These are phyloP conservation scores for Petroica traversi DNA, from an alignment of 2,113 vertebrate genomes.

Conservation along the genomic window DNA sequence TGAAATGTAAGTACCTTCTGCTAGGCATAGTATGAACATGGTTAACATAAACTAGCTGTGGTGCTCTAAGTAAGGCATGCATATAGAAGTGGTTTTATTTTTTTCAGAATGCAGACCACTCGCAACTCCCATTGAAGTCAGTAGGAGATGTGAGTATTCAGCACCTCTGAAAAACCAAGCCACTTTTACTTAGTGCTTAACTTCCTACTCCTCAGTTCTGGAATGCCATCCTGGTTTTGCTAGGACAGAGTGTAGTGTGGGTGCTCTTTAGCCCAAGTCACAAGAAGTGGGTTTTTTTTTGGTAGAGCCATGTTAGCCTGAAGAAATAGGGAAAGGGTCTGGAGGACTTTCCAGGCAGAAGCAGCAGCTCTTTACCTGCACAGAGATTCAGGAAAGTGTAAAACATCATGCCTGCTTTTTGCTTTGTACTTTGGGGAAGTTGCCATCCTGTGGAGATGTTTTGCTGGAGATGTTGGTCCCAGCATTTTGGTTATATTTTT, in stretches of 20 bases:
- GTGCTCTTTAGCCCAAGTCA: background rate
- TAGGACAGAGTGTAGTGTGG: background rate
- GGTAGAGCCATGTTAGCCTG: background rate
- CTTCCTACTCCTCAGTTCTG: background rate
- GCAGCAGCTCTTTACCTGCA: background rate
- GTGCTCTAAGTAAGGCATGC: conserved; percentile 32
- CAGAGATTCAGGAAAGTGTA: background rate
- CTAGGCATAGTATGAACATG: background rate
- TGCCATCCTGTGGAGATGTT: background rate
- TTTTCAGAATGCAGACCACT: conserved; percentile 70
- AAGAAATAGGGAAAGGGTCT: background rate
- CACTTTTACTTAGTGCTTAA: conserved; percentile 30
- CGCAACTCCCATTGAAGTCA: conserved; percentile 68
- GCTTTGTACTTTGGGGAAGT: background rate
- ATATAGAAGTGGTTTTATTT: conserved; percentile 64
- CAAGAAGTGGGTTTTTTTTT: background rate
- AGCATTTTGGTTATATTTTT: background rate
- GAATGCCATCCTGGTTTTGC: background rate
- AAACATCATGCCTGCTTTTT: background rate
- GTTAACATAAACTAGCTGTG: background rate
- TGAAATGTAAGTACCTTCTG: background rate
- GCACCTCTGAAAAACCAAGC: conserved; percentile 66
- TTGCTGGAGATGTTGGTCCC: background rate
- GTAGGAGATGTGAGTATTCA: conserved; percentile 71
- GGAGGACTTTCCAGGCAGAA: background rate